Evolutionary conservation across 2,113 vertebrate species (phyloP).

Genomic region (Anas platyrhynchos): DNA sequence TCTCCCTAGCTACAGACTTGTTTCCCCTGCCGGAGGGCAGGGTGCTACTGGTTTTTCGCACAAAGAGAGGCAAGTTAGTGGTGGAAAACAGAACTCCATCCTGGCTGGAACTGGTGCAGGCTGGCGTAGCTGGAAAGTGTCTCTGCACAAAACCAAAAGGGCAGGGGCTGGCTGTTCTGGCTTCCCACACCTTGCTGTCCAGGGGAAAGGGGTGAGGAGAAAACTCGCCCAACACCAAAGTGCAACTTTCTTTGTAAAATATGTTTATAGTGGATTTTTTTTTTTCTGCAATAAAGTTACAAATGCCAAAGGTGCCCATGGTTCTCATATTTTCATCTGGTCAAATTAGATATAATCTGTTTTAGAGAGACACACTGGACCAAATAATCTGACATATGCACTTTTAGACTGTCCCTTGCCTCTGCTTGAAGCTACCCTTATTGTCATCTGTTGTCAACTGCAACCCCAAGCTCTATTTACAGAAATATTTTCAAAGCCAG

Average conservation of each 20-base stretch:
- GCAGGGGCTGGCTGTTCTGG: slow-evolving; percentile 16
- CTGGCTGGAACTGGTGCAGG: slow-evolving; percentile 46
- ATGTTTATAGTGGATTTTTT: slow-evolving; percentile 64
- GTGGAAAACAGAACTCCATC: slow-evolving; percentile 49
- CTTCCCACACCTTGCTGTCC: neutral
- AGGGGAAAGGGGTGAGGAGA: slow-evolving; percentile 34
- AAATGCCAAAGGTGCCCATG: neutral
- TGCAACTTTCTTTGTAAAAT: slow-evolving; percentile 69
- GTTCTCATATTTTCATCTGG: neutral
- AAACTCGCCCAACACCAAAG: slow-evolving; percentile 55
- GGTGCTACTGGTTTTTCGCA: slow-evolving; percentile 58
- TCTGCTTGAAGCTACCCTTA: neutral
- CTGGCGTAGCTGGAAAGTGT: slow-evolving; percentile 19
- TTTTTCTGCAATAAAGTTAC: slow-evolving; percentile 71
- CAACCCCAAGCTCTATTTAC: neutral
- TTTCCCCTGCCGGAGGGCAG: slow-evolving; percentile 58
- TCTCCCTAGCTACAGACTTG: slow-evolving; percentile 61
- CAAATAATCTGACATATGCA: neutral
- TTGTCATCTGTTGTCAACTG: neutral
- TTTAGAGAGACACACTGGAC: neutral
- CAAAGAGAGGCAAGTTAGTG: slow-evolving; percentile 30
- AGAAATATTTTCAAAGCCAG: neutral
- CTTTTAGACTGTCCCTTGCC: neutral
- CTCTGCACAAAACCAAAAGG: neutral
- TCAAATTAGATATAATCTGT: neutral